Base-by-base conservation (phyloP, 2,888 invertebrate species). In the Calameuta pallipes region DNA sequence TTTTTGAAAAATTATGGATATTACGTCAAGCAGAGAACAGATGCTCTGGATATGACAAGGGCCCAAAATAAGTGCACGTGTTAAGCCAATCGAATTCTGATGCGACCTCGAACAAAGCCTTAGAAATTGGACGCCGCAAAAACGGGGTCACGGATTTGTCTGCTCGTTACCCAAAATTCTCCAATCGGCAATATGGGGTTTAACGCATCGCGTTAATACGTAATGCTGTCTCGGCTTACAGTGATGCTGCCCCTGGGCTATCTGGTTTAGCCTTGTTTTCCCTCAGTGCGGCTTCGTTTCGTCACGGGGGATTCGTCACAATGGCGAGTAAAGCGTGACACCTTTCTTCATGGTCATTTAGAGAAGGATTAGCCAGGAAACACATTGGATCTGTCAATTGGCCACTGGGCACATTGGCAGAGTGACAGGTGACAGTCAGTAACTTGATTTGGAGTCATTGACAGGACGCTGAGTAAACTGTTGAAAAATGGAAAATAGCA, bases 11-110 rank as follows among this genome's bases (percentile, higher is more conserved):
- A 23, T 56, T 56, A 23, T 56, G 56, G 23, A 23, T 56, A 56
- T 23, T 56, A 56, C 56, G 56, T 15, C 1, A 56, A 56, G 9
- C 56, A 9, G 23, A 56, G 56, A 56, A 2, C 56, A 56, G 56
- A 56, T 56, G 56, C 23, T 56, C 56, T 9, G 23, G 56, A 56
- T 56, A 56, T 56, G 23, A 0, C 1, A 56, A 6, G 56, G 56
- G 6, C 23, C 56, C 23, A 9, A 23, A 9, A 56, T 56, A 23
- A 23, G 81, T 79, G 84, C 88, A 88, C 88, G 88, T 88, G 88
- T 87, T 85, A 86, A 75, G 80, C 78, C 84, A 85, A 87, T 86
- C 87, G 85, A 86, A 88, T 88, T 88, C 84, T 85, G 83, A 86
- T 86, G 85, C 84, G 81, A 78, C 80, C 23, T 56, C 56, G 23